A percentile compares a stretch with the other conserved stretches of the same genome.
Conservation (phyloP, 2,113 vertebrate species). For the Serinus canaria region DNA sequence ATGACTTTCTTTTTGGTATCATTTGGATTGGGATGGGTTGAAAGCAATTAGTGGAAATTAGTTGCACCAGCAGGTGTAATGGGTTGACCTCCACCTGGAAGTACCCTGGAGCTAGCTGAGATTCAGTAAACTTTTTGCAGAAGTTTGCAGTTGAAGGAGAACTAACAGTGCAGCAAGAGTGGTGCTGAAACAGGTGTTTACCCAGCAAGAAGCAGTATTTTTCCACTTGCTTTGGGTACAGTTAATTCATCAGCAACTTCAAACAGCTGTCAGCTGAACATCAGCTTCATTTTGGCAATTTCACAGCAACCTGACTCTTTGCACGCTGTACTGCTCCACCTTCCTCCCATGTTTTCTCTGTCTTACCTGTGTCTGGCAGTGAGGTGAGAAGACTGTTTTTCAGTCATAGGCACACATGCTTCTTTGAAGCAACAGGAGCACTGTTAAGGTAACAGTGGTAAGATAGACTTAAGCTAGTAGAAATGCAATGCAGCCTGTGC, state of each 20-base stretch:
- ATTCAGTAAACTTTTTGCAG: not conserved
- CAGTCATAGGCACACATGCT: not conserved
- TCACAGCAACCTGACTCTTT: not conserved
- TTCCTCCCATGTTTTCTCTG: not conserved
- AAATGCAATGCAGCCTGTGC: not conserved
- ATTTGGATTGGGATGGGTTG: not conserved
- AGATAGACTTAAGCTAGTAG: not conserved
- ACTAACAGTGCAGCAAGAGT: not conserved
- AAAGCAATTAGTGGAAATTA: not conserved
- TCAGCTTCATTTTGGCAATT: not conserved
- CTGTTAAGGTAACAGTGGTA: not conserved
- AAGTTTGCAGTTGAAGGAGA: not conserved
- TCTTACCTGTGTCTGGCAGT: fast-evolving
- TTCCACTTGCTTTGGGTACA: not conserved
- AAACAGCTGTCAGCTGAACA: not conserved
- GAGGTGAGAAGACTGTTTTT: not conserved
- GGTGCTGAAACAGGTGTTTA: not conserved
- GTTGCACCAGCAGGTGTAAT: not conserved
- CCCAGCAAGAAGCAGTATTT: not conserved
- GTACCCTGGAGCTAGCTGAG: not conserved
- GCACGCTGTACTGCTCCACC: not conserved
- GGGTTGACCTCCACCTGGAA: not conserved
- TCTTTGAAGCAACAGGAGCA: not conserved
- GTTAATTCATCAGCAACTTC: not conserved
- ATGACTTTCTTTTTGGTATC: not conserved